A percentile compares a stretch with the other conserved stretches of the same genome.
phyloP scores from a whole-genome alignment of 2,888 invertebrate species.

The Axea sp. region DNA sequence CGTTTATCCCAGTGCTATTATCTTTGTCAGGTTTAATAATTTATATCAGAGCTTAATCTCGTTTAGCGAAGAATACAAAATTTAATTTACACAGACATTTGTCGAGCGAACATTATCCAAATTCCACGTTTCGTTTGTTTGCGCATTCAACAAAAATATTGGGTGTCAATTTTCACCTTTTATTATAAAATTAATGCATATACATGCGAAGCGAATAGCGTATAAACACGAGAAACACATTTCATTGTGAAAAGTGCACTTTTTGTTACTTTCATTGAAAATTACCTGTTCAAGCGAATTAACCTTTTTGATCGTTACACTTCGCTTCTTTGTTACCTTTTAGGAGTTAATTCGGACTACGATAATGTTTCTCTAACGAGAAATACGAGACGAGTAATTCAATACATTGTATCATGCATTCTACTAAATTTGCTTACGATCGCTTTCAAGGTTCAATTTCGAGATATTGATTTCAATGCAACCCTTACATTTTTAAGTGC shows the following conservation, averaged over 20 bases:
- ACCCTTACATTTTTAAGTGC: too few species aligned
- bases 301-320: background rate
- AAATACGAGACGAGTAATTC: slow-evolving; percentile 33
- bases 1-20: slow-evolving; percentile 23
- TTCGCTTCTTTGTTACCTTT: slow-evolving; percentile 8
- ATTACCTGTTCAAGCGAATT: too few species aligned
- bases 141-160: too few species aligned
- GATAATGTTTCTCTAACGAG: slow-evolving; percentile 35
- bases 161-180: too few species aligned
- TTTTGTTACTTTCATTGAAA: too few species aligned
- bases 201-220: too few species aligned
- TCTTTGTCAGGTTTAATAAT: slow-evolving; percentile 24
- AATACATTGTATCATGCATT: slow-evolving; percentile 34
- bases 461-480: slow-evolving; percentile 15
- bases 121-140: slow-evolving; percentile 9
- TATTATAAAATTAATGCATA: too few species aligned
- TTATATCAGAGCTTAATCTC: slow-evolving; percentile 18
- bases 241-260: too few species aligned
- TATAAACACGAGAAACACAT: too few species aligned
- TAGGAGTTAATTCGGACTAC: slow-evolving; percentile 26
- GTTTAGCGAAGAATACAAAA: slow-evolving; percentile 6
- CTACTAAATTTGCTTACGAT: slow-evolving; percentile 40
- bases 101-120: slow-evolving; percentile 9
- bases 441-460: slow-evolving; percentile 48
- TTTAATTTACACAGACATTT: too few species aligned